Base-by-base conservation (phyloP, 1,140 invertebrate species). In the Drosophila virilis region DNA sequence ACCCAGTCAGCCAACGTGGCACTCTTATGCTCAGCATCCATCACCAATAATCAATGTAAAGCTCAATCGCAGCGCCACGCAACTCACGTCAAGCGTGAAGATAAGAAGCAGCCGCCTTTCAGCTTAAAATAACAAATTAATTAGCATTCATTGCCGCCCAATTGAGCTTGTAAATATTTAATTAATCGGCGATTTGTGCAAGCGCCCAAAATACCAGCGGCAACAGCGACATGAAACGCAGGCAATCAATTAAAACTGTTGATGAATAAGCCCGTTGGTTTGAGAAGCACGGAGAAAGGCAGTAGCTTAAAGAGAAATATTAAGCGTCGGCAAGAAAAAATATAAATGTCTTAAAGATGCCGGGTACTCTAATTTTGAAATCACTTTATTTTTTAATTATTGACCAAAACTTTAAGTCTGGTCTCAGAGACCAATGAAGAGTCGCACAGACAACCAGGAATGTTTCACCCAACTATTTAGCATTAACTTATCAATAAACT, bases 81-180 rank as follows among this genome's bases (percentile, higher is more conserved):
- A 9, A 62, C 40, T 55, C 65, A 61, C 15, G 15, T 82, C 55
- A 83, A 74, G 72, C 79, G 83, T 82, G 13, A 86, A 88, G 83
- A 86, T 79, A 86, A 88, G 75, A 76, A 61, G 22, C 64, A 60
- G 43, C 51, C 59, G 70, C 45, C 35, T 42, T 54, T 58, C 68
- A 68, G 72, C 70, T 77, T 77, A 71, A 71, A 71, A 72, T 67
- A 73, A 71, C 68, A 51, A 79, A 86, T 88, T 82, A 86, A 88
- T 86, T 88, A 88, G 79, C 79, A 88, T 86, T 88, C 76, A 88
- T 86, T 77, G 83, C 62, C 54, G 73, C 66, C 55, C 76, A 88
- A 86, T 88, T 88, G 84, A 89, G 84, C 84, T 80, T 83, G 83
- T 86, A 86, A 86, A 86, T 86, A 86, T 86, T 89, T 86, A 78